Evolutionary conservation across 2,888 invertebrate species (phyloP), one percentile per base, ranked within the genome.

Genomic region (Atethmia centrago): DNA sequence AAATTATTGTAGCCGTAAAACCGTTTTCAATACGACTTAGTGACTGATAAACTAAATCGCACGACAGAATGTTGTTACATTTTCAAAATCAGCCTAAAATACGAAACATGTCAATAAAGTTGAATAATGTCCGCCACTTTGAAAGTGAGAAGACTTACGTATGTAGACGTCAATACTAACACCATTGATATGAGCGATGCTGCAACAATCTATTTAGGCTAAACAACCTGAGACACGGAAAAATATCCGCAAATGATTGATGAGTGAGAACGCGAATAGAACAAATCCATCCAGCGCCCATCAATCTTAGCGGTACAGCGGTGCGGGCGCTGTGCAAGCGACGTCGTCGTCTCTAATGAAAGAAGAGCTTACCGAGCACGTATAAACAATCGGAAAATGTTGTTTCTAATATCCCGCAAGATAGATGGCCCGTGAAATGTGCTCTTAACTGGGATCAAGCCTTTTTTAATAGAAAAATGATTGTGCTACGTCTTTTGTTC

Each of bases 201-300:
- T 90, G 93, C 93, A 93, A 95, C 95, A 94, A 95, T 95, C 92
- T 95, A 95, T 95, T 94, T 94, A 95, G 93, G 91, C 94, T 94
- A 95, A 96, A 95, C 94, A 96, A 95, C 94, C 94, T 93, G 93
- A 94, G 94, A 96, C 95, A 95, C 92, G 95, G 95, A 95, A 96
- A 96, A 96, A 96, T 96, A 96, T 95, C 94, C 94, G 92, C 93
- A 91, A 94, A 96, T 96, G 96, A 96, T 96, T 95, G 96, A 96
- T 96, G 96, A 95, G 93, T 90, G 90, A 88, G 92, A 91, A 92
- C 94, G 92, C 93, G 95, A 95, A 96, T 96, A 95, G 95, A 96
- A 96, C 96, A 95, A 96, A 96, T 96, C 96, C 95, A 95, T 95
- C 94, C 91, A 86, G 89, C 89, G 87, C 90, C 92, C 95, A 96